These are phyloP conservation scores for Drosophila neutralis DNA, from an alignment of 2,888 invertebrate genomes.

Conservation along the genomic window DNA sequence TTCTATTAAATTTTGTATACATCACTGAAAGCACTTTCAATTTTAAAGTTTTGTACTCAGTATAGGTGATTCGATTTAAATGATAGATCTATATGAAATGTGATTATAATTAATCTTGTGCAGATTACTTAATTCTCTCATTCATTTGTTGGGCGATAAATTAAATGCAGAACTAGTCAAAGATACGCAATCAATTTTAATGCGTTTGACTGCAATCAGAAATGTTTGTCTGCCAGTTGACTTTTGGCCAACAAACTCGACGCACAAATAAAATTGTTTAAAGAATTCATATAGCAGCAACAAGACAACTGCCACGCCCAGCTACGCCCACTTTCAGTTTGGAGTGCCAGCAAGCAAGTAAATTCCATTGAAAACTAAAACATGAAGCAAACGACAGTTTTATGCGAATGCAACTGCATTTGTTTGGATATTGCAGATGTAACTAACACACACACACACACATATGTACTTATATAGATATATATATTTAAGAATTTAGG, in stretches of 20 bases:
- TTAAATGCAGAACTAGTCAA: constrained; percentile 8
- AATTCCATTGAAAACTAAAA: constrained; percentile 57
- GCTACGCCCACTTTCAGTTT: constrained; percentile 55
- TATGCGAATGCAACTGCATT: constrained; percentile 52
- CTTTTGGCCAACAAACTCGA: constrained; percentile 43
- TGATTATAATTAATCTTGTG: constrained; percentile 13
- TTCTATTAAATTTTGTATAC: constrained; percentile 4
- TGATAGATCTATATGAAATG: constrained; percentile 7
- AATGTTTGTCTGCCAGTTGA: constrained; percentile 58
- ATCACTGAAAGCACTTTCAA: constrained; percentile 2
- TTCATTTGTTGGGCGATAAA: constrained; percentile 13
- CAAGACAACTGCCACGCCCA: constrained; percentile 63
- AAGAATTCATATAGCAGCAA: constrained; percentile 50
- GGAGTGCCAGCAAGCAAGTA: constrained; percentile 49
- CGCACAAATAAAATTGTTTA: constrained; percentile 34
- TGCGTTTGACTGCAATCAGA: constrained; percentile 77
- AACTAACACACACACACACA: constrained; percentile 17
- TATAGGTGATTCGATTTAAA: not conserved
- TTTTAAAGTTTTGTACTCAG: not conserved
- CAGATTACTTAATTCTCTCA: not conserved
- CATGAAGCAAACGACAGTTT: constrained; percentile 48
- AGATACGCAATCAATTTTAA: constrained; percentile 69
- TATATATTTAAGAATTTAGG: constrained; percentile 25
- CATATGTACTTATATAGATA: not conserved
- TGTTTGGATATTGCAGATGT: constrained; percentile 70